phyloP scores from a whole-genome alignment of 2,797 vertebrate genomes.

The Phrynocephalus guinanensis region DNA sequence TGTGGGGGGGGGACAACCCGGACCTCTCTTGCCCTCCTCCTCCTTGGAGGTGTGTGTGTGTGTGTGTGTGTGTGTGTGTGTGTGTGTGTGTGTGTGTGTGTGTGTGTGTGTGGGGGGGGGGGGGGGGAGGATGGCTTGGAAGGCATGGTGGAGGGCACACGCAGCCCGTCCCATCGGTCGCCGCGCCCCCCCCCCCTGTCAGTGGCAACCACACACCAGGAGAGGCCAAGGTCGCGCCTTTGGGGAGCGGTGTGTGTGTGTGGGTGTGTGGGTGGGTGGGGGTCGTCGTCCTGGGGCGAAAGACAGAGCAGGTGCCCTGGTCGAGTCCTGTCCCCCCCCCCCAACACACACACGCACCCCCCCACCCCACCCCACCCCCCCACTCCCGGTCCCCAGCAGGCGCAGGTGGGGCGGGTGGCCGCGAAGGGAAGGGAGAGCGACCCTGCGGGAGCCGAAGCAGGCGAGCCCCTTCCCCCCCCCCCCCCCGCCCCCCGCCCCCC shows the following conservation, averaged over 20 bases:
- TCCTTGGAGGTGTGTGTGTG: neutral
- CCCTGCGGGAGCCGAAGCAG: neutral
- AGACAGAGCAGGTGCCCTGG: too few species aligned
- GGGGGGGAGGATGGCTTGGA: neutral
- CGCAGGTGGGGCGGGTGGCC: neutral
- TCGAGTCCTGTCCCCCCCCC: neutral
- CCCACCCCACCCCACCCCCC: neutral
- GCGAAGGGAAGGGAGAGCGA: neutral
- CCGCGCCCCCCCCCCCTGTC: neutral
- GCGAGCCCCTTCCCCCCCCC: neutral
- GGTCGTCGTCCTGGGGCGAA: too few species aligned
- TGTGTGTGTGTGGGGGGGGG: too few species aligned
- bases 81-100: too few species aligned
- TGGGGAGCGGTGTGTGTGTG: neutral
- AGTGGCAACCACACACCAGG: too few species aligned
- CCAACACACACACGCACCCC: too few species aligned
- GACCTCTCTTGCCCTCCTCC: neutral
- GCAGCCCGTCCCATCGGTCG: neutral
- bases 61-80: too few species aligned
- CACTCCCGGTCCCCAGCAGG: too few species aligned
- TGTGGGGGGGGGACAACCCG: too few species aligned
- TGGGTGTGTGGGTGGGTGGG: too few species aligned
- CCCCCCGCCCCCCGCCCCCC: slow-evolving; percentile 4
- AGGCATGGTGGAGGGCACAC: too few species aligned
- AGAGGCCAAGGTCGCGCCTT: neutral